Evolutionary conservation across 1,140 invertebrate genomes (phyloP).

Genomic region (Eupristina koningsbergeri): DNA sequence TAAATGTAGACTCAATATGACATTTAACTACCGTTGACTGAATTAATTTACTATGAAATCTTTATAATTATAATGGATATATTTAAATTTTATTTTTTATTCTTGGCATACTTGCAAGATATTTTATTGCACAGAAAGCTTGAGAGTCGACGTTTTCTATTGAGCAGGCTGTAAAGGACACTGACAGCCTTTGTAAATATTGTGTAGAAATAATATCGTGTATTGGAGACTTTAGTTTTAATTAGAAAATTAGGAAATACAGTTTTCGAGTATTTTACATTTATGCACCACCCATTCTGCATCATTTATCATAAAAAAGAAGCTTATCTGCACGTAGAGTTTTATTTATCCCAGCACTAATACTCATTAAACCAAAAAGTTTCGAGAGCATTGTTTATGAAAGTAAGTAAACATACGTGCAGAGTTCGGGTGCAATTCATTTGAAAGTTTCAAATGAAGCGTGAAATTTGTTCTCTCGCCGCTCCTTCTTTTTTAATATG

Average conservation of each 20-base stretch:
- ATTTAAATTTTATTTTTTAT: neutral
- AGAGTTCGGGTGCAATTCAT: conserved; percentile 1
- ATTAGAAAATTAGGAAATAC: too few relatives aligned
- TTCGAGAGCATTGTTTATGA: conserved; percentile 43
- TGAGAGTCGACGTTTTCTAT: too few relatives aligned
- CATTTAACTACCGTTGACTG: neutral
- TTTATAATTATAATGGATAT: neutral
- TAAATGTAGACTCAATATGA: neutral
- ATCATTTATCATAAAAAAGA: neutral
- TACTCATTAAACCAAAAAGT: conserved; percentile 50
- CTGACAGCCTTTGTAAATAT: too few relatives aligned
- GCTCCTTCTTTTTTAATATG: too few relatives aligned
- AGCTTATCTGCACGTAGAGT: neutral
- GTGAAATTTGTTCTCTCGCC: conserved; percentile 40
- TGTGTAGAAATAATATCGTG: too few relatives aligned
- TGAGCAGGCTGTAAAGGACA: too few relatives aligned
- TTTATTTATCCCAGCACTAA: conserved; percentile 43
- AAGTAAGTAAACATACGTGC: conserved; percentile 20
- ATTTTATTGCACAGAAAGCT: too few relatives aligned
- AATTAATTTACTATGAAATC: neutral
- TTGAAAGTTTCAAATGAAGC: conserved; percentile 49
- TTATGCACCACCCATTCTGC: neutral
- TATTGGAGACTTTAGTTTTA: too few relatives aligned
- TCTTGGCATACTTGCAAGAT: too few relatives aligned
- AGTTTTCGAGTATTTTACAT: too few relatives aligned